Conservation (phyloP, 2,797 vertebrate genomes). For the Oreortyx pictus region DNA sequence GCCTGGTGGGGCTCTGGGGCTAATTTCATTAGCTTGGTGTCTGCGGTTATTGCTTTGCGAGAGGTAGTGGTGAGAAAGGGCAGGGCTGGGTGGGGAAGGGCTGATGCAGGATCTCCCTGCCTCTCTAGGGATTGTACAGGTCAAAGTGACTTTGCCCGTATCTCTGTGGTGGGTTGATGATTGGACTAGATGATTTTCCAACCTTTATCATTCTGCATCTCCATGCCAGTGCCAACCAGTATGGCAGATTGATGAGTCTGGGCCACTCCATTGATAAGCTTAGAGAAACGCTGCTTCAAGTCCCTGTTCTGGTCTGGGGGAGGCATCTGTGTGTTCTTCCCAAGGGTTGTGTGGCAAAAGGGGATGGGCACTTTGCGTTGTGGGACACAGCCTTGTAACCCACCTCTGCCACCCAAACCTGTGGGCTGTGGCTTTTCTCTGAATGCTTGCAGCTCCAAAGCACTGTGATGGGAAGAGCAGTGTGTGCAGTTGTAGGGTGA, state of each 20-base stretch:
- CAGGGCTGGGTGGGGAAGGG: background rate
- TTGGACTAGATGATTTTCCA: too few relatives aligned
- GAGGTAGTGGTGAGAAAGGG: background rate
- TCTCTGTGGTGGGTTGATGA: background rate
- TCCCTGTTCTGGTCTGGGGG: background rate
- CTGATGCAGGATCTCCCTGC: background rate
- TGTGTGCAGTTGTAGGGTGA: background rate
- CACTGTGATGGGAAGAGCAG: background rate
- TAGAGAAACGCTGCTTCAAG: background rate
- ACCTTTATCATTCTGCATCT: too few relatives aligned
- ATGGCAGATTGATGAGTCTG: background rate
- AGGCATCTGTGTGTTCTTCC: background rate
- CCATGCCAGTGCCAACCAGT: background rate
- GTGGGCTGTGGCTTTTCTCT: background rate
- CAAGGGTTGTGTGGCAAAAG: background rate
- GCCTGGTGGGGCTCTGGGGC: background rate
- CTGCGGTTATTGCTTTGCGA: conserved; percentile 41
- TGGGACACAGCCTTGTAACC: background rate
- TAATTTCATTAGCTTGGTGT: conserved; percentile 56
- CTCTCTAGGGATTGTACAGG: background rate
- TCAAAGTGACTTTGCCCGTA: background rate
- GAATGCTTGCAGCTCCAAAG: background rate
- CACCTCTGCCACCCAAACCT: background rate
- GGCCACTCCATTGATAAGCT: background rate
- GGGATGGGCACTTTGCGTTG: background rate